Percentiles rank a stretch among this genome's conserved stretches.
Conservation (phyloP, 1,140 invertebrate genomes). For the Drosophila tristis region DNA sequence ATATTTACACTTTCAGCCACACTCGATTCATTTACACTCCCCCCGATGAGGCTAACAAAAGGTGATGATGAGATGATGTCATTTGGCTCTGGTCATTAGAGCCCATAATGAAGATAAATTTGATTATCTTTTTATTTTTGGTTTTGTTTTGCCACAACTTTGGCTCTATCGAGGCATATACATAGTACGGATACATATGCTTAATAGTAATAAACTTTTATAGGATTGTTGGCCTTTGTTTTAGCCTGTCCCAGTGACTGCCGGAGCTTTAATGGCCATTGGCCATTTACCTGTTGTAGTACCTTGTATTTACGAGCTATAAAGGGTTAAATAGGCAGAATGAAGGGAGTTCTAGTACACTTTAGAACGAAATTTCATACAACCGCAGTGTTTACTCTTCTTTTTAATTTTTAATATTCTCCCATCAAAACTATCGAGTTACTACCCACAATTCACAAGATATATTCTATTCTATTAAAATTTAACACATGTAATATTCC, state of each 20-base stretch:
- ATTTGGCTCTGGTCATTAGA: conserved; percentile 46
- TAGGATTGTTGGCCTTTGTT: conserved; percentile 20
- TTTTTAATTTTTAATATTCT: too few species aligned
- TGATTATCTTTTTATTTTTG: conserved; percentile 54
- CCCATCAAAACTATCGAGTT: too few species aligned
- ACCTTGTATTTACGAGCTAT: too few species aligned
- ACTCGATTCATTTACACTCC: background rate
- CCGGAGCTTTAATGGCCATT: background rate
- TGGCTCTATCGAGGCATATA: conserved; percentile 13
- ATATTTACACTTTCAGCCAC: conserved; percentile 43
- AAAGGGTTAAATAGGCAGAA: too few species aligned
- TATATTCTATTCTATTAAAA: too few species aligned
- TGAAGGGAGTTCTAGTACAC: too few species aligned
- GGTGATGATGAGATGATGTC: conserved; percentile 44
- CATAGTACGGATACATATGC: conserved; percentile 13
- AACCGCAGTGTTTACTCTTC: too few species aligned
- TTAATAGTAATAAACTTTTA: conserved; percentile 23
- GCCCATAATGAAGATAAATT: conserved; percentile 70
- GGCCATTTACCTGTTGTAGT: background rate
- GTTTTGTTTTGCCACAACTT: conserved; percentile 22
- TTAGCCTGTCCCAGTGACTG: conserved; percentile 18
- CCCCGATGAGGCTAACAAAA: background rate
- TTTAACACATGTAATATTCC: too few species aligned
- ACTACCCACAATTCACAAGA: too few species aligned
- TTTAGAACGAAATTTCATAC: too few species aligned